Percentiles rank a stretch among this genome's conserved stretches.
Evolutionary conservation across 2,113 vertebrate species (phyloP).

Genomic region (Tonatia bakeri): DNA sequence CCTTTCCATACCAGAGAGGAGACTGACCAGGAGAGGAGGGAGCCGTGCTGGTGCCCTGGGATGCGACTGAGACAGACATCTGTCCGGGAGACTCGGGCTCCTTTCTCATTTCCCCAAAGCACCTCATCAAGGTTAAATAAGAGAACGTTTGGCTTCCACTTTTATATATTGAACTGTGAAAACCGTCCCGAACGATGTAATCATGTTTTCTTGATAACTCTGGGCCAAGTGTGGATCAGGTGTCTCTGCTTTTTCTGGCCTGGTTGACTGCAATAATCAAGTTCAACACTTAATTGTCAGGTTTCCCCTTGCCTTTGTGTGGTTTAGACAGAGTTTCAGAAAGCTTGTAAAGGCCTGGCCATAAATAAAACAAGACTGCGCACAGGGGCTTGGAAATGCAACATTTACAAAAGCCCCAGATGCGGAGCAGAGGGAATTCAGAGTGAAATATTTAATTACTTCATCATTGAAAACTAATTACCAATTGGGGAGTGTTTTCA

Average conservation of each 20-base stretch:
- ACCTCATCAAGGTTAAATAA: slow-evolving; percentile 49
- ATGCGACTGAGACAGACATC: slow-evolving; percentile 11
- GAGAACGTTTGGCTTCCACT: slow-evolving; percentile 46
- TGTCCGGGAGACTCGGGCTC: slow-evolving; percentile 34
- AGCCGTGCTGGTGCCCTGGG: neutral
- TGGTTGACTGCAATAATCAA: slow-evolving; percentile 26
- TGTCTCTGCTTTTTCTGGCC: slow-evolving; percentile 34
- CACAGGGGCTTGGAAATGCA: slow-evolving; percentile 5
- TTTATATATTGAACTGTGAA: slow-evolving; percentile 18
- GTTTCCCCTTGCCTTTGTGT: slow-evolving; percentile 37
- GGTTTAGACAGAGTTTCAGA: slow-evolving; percentile 45
- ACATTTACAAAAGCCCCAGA: slow-evolving; percentile 44
- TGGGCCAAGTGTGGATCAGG: neutral
- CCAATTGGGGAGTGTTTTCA: slow-evolving; percentile 63
- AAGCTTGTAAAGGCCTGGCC: slow-evolving; percentile 17
- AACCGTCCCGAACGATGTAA: neutral
- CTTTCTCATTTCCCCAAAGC: slow-evolving; percentile 46
- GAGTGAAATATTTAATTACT: slow-evolving; percentile 72
- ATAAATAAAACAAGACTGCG: slow-evolving; percentile 65
- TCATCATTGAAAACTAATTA: slow-evolving; percentile 70
- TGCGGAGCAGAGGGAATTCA: slow-evolving; percentile 50
- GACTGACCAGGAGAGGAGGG: neutral
- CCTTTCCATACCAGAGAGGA: neutral
- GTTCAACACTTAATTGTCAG: slow-evolving; percentile 45
- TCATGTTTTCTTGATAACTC: slow-evolving; percentile 49